These are phyloP conservation scores for Diplosoma virens DNA, from an alignment of 23 tunicate genomes.

Conservation along the genomic window DNA sequence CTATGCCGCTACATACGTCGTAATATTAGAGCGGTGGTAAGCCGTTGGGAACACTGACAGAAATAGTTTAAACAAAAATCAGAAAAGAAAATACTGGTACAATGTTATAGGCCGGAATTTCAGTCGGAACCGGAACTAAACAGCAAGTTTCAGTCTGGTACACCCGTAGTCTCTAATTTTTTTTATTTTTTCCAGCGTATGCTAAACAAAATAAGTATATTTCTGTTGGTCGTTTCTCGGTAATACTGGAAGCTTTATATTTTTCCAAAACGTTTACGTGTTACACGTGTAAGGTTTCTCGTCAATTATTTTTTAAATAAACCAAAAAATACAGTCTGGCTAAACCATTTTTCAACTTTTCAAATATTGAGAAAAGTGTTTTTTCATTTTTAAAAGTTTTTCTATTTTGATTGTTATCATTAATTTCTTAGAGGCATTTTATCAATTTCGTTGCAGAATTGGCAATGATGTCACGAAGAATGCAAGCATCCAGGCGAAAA, in stretches of 20 bases:
- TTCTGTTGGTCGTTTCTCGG: neutral
- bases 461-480: constrained; percentile 82
- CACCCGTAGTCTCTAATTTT: no score
- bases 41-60: no score
- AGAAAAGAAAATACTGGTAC: neutral
- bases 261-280: neutral
- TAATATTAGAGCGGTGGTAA: no score
- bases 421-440: no score
- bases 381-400: neutral
- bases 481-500: constrained; percentile 61
- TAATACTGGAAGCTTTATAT: neutral
- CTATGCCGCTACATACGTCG: no score
- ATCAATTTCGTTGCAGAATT: constrained; percentile 56
- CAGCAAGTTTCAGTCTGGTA: neutral
- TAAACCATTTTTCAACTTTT: neutral
- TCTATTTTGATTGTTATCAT: no score
- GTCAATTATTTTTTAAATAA: no score
- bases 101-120: neutral
- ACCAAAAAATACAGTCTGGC: neutral
- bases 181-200: no score
- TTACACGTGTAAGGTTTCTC: no score
- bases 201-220: no score
- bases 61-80: no score
- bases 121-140: neutral
- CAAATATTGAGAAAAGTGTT: neutral